Base-by-base conservation (phyloP, 1,140 invertebrate genomes). In the Pseudachorutes palmiensis region DNA sequence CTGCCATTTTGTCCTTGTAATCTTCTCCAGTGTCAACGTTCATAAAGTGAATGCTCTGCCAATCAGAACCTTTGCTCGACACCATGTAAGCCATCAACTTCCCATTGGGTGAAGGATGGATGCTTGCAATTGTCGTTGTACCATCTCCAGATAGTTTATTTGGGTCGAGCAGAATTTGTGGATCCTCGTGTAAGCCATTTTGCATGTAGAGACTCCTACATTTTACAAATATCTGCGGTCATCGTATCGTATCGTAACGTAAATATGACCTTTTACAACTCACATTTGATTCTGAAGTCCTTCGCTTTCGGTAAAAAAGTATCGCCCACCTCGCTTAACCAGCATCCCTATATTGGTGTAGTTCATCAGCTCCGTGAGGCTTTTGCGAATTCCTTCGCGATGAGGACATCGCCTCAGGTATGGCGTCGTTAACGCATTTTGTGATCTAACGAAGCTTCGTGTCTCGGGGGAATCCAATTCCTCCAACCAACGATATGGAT, bases 401-500 rank as follows among this genome's bases (percentile, higher is more conserved):
- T 84, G 81, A 3, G 84, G 80, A 75, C 89, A 95, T 24, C 82
- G 80, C 69, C 90, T 82, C 2, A 98, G 80, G 79, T 88, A 98
- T 1, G 92, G 90, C 59, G 82, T 80, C n/a, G 93, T 93, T 24
- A 98, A 83, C 24, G 85, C 84, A 84, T 98, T 98, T 79, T 98
- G 90, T 19, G 85, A 86, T 67, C 94, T 86, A 41, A 98, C 90
- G 83, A 93, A 99, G 48, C 84, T 80, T 78, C 92, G 89, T 0
- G 94, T 97, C 80, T 98, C 92, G 68, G 88, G 83, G 0, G 88
- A 83, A 77, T 98, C 92, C 1, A 94, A 93, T 81, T 98, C 90
- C 81, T 98, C 96, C 30, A 99, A 78, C 93, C 93, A 98, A 60
- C 94, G 85, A 78, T 98, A 99, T 0, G 93, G 91, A 81, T 98